A percentile compares a stretch with the other conserved stretches of the same genome.
These are phyloP conservation scores for Zapornia atra DNA, from an alignment of 2,113 vertebrate genomes.

Conservation along the genomic window DNA sequence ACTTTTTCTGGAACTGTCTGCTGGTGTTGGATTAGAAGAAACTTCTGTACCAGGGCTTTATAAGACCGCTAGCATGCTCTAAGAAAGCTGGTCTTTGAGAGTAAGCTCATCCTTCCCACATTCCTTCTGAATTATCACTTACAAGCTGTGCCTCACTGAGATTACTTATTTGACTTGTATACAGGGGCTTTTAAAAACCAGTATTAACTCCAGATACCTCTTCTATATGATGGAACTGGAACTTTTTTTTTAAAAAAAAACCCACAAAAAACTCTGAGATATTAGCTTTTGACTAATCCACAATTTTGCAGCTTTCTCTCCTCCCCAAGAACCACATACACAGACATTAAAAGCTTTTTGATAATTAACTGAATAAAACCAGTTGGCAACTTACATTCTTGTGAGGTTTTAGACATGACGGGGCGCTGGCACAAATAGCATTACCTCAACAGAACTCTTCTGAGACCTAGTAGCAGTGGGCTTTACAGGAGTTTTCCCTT, in stretches of 20 bases:
- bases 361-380: neutral
- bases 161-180: neutral
- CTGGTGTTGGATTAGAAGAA: neutral
- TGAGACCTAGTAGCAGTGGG: neutral
- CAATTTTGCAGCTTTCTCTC: neutral
- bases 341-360: neutral
- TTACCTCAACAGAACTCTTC: neutral
- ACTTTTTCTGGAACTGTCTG: neutral
- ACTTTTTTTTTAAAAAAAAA: neutral
- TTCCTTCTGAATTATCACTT: neutral
- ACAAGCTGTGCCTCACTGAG: neutral
- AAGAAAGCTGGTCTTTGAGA: neutral
- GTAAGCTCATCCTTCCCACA: neutral
- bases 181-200: neutral
- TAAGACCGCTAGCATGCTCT: neutral
- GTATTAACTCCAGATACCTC: neutral
- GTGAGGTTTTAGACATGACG: neutral
- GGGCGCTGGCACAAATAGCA: neutral
- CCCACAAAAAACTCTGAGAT: neutral
- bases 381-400: neutral
- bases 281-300: neutral
- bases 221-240: neutral
- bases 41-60: neutral
- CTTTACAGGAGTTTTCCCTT: neutral
- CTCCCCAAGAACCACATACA: accelerated